These are phyloP conservation scores for Telenomus remus DNA, from an alignment of 1,140 invertebrate species.

Conservation along the genomic window DNA sequence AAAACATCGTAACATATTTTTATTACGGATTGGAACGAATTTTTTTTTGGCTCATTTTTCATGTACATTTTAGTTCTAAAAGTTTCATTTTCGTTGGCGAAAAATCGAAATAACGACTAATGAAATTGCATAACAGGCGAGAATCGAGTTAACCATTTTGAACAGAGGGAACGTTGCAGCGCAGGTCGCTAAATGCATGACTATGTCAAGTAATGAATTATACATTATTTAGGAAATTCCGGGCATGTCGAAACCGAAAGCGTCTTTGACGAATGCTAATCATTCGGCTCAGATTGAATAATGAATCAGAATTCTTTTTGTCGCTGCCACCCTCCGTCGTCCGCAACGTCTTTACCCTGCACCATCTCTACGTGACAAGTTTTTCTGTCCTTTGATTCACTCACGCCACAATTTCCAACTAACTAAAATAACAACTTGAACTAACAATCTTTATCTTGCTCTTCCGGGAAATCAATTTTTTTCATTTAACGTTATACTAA, in stretches of 20 bases:
- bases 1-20: too few species aligned
- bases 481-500: too few species aligned
- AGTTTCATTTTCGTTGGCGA: too few species aligned
- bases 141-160: too few species aligned
- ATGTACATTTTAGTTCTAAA: neutral
- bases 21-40: neutral
- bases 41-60: too few species aligned
- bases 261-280: slow-evolving; percentile 73
- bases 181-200: slow-evolving; percentile 32
- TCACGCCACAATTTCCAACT: too few species aligned
- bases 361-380: slow-evolving; percentile 69
- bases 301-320: slow-evolving; percentile 75
- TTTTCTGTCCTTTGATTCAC: slow-evolving; percentile 63
- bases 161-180: slow-evolving; percentile 19
- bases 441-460: too few species aligned
- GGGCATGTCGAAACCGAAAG: slow-evolving; percentile 62
- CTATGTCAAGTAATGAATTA: slow-evolving; percentile 48
- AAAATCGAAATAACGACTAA: too few species aligned
- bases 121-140: too few species aligned
- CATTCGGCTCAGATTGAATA: slow-evolving; percentile 76
- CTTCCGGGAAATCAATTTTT: too few species aligned
- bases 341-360: slow-evolving; percentile 39
- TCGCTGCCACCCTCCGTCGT: slow-evolving; percentile 50
- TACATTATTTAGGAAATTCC: slow-evolving; percentile 74
- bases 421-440: too few species aligned